Evolutionary conservation across 2,113 vertebrate species (phyloP).

Genomic region (Nerophis ophidion): DNA sequence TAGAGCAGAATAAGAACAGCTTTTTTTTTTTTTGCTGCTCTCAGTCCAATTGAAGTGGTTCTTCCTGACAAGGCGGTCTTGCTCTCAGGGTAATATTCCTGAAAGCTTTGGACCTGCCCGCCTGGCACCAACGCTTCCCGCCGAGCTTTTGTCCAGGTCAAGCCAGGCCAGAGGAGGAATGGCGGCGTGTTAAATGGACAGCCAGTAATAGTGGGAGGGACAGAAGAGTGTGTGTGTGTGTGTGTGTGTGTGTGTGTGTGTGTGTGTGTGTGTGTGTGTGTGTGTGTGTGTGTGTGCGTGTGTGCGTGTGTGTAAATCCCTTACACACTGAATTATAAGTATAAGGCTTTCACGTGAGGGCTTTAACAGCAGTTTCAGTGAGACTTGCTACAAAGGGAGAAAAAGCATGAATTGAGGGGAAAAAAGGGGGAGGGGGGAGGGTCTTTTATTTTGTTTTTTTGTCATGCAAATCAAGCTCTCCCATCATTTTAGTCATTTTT

Average conservation of each 20-base stretch:
- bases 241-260: background rate
- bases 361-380: constrained; percentile 25
- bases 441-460: constrained; percentile 60
- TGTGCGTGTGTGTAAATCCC: background rate
- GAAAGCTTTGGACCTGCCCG: constrained; percentile 52
- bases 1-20: background rate
- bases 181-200: constrained; percentile 56
- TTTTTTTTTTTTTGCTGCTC: constrained; percentile 17
- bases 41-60: constrained; percentile 33
- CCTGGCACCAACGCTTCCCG: constrained; percentile 47
- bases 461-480: constrained; percentile 56
- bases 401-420: constrained; percentile 54
- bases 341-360: constrained; percentile 46
- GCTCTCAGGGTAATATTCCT: constrained; percentile 56
- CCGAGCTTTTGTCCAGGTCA: constrained; percentile 55
- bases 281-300: constrained; percentile 19
- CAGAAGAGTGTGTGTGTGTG: constrained; percentile 11
- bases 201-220: constrained; percentile 42
- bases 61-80: constrained; percentile 51
- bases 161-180: constrained; percentile 35
- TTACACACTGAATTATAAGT: constrained; percentile 24
- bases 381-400: constrained; percentile 23
- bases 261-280: background rate
- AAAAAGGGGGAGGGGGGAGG: constrained; percentile 41
- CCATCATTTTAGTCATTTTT: constrained; percentile 40